Conservation (phyloP, 2,888 invertebrate genomes). For the Synergus laeviventris region DNA sequence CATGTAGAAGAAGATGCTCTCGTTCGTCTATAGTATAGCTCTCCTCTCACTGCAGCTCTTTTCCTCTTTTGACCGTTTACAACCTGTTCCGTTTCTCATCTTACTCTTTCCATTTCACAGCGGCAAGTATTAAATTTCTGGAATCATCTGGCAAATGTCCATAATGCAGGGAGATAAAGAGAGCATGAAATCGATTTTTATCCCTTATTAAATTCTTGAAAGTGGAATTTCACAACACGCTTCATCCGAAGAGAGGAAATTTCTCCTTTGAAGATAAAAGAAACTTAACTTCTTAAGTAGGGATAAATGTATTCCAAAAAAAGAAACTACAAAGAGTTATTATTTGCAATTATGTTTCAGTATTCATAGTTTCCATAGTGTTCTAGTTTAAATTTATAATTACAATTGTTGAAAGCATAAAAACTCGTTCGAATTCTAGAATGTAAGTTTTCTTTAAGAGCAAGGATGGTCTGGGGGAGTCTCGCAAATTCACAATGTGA, state of each 20-base stretch:
- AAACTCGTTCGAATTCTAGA: no score
- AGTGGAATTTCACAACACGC: background rate
- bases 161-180: constrained; percentile 30
- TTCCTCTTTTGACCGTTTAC: constrained; percentile 18
- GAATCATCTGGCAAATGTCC: constrained; percentile 56
- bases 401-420: no score
- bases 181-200: background rate
- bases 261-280: background rate
- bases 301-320: background rate
- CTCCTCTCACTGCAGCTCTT: background rate
- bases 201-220: background rate
- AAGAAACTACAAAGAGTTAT: background rate
- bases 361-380: no score
- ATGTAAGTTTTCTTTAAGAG: background rate
- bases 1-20: constrained; percentile 19
- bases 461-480: no score
- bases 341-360: background rate
- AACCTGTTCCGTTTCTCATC: constrained; percentile 36
- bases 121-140: constrained; percentile 50
- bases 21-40: background rate
- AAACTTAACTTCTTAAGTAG: background rate
- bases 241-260: background rate
- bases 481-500: background rate
- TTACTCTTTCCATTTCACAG: constrained; percentile 23
- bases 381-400: no score